A percentile compares a stretch with the other conserved stretches of the same genome.
phyloP scores from a whole-genome alignment of 2,797 vertebrate genomes.

The Austrolebias charrua region DNA sequence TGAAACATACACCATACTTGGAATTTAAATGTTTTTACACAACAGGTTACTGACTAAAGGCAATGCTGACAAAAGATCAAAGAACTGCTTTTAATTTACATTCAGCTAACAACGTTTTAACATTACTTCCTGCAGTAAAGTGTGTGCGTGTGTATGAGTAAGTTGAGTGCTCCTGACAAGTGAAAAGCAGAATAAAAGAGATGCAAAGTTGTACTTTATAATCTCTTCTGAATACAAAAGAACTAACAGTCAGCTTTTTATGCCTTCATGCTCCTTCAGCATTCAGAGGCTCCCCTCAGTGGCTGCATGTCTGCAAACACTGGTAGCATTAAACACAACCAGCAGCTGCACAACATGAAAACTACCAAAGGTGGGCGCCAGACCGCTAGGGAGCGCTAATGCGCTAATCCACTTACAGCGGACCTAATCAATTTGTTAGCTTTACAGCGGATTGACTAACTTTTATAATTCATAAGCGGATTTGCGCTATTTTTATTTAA shows the following conservation, averaged over 20 bases:
- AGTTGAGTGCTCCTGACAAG: conserved; percentile 21
- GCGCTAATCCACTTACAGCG: too few relatives aligned
- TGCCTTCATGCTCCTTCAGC: conserved; percentile 7
- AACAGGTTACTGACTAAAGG: background rate
- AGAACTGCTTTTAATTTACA: conserved; percentile 12
- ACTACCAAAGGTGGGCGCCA: too few relatives aligned
- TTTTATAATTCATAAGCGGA: too few relatives aligned
- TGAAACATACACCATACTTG: background rate
- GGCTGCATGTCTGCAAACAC: conserved; percentile 20
- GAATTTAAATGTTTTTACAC: background rate
- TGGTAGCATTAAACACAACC: background rate
- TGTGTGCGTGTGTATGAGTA: background rate
- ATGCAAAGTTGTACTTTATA: background rate
- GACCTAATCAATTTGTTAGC: too few relatives aligned
- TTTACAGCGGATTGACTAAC: too few relatives aligned
- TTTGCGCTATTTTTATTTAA: too few relatives aligned
- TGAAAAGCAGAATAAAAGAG: conserved; percentile 21
- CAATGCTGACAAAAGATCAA: conserved; percentile 11
- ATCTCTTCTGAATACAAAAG: conserved; percentile 44
- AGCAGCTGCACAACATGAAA: too few relatives aligned
- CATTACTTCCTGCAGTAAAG: background rate
- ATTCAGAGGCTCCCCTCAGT: conserved; percentile 23
- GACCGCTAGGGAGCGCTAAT: too few relatives aligned
- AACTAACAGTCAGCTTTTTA: conserved; percentile 20
- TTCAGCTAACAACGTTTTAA: background rate